Base-by-base conservation (phyloP, 1,140 invertebrate species). In the Megathymus violae region DNA sequence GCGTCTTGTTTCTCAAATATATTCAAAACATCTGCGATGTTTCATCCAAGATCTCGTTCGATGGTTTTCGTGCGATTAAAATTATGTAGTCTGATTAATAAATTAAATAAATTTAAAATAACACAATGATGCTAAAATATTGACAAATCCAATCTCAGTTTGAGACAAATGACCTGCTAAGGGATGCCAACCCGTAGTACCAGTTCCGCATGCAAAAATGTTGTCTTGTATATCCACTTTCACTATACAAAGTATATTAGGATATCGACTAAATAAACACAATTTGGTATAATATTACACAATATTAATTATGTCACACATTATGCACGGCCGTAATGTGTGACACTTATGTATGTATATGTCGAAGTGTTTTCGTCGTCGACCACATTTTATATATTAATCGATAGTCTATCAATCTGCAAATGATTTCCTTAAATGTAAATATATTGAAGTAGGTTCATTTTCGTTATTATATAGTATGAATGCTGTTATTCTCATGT, bases 221-320 rank as follows among this genome's bases (percentile, higher is more conserved):
- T 56, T 52, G 47, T 19, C 52, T 66, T 58, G 72, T 68, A 68
- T 68, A 56, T 64, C 66, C 60, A 74, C 72, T 74, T 74, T 74
- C 72, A 74, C 72, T 71, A 60, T 46, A 62, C 38, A 43, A 9
- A 22, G 27, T 62, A 62, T 66, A 69, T 66, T 54, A 59, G 40
- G 62, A 54, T 63, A 62, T 40, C 38, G 31, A 63, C 60, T 64
- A 62, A 34, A 61, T 71, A 61, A 66, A 56, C 59, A 31, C 60
- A 51, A 25, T 46, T 64, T 51, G 38, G 44, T 19, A 27, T 15
- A 52, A 52, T 62, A 46, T 52, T 56, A 56, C 16, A 58, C 40
- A 58, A 58, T 44, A 16, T 44, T 58, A 58, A 44, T 44, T 44
- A 31, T 44, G 15, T 58, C 52, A 58, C 38, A 15, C 51, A 54